Percentiles rank a stretch among this genome's conserved stretches.
Conservation (phyloP, 2,797 vertebrate species). For the Fundulus diaphanus region DNA sequence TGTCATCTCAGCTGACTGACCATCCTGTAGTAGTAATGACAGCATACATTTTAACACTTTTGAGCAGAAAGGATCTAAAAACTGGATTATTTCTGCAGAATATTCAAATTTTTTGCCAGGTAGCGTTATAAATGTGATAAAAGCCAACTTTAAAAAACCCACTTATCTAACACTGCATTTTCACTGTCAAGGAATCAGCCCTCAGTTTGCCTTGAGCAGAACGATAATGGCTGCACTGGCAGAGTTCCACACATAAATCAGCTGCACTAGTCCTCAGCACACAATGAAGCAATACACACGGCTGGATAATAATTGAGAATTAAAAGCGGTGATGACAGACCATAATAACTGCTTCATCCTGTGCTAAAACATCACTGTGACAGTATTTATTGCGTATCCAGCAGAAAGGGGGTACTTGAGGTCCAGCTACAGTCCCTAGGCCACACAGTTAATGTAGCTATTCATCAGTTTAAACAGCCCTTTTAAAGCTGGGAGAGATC, state of each 20-base stretch:
- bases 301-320: slow-evolving; percentile 22
- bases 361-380: slow-evolving; percentile 20
- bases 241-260: slow-evolving; percentile 9
- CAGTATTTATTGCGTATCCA: slow-evolving; percentile 40
- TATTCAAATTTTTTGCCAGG: not conserved
- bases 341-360: slow-evolving; percentile 6
- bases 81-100: not conserved
- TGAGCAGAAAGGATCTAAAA: too few species aligned
- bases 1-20: too few species aligned
- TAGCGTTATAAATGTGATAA: not conserved
- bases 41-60: too few species aligned
- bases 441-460: slow-evolving; percentile 30
- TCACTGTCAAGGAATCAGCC: not conserved
- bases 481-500: slow-evolving; percentile 9
- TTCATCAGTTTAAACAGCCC: slow-evolving; percentile 46
- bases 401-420: slow-evolving; percentile 13
- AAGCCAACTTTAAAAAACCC: not conserved
- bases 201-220: slow-evolving; percentile 1
- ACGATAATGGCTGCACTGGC: not conserved
- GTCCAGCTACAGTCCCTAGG: slow-evolving; percentile 31
- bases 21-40: too few species aligned
- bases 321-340: slow-evolving; percentile 16
- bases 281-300: slow-evolving; percentile 2
- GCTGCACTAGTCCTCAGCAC: slow-evolving; percentile 16
- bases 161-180: not conserved